Evolutionary conservation across 2,888 invertebrate species (phyloP).

Genomic region (Pseudoips prasinana): DNA sequence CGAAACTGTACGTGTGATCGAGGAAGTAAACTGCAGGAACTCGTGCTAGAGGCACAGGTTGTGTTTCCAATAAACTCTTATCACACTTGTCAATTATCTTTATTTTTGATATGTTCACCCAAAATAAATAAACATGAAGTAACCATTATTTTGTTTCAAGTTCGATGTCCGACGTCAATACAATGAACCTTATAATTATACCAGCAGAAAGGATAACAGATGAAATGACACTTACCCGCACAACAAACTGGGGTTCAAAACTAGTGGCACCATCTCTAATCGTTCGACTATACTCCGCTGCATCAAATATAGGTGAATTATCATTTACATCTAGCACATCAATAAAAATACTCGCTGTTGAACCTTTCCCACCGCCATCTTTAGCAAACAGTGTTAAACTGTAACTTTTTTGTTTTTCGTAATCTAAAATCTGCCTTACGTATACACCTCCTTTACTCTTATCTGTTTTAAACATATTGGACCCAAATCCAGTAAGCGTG

Average conservation of each 20-base stretch:
- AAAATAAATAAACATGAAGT: no score
- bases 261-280: slow-evolving; percentile 88
- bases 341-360: slow-evolving; percentile 86
- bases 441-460: slow-evolving; percentile 85
- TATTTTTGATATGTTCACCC: no score
- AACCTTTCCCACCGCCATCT: slow-evolving; percentile 89
- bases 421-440: slow-evolving; percentile 85
- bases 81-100: no score
- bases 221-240: slow-evolving; percentile 77
- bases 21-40: no score
- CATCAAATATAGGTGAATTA: slow-evolving; percentile 87
- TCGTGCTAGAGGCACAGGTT: no score
- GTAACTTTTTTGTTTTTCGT: slow-evolving; percentile 90
- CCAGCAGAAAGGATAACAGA: no score
- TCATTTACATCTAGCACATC: slow-evolving; percentile 90
- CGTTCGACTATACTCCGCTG: slow-evolving; percentile 86
- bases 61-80: no score
- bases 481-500: slow-evolving; percentile 89
- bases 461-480: slow-evolving; percentile 88
- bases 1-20: no score
- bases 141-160: no score
- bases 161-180: no score
- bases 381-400: slow-evolving; percentile 90
- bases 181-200: no score
- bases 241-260: slow-evolving; percentile 90